A percentile compares a stretch with the other conserved stretches of the same genome.
phyloP scores from a whole-genome alignment of 2,888 invertebrate species.

The Pterostichus niger region DNA sequence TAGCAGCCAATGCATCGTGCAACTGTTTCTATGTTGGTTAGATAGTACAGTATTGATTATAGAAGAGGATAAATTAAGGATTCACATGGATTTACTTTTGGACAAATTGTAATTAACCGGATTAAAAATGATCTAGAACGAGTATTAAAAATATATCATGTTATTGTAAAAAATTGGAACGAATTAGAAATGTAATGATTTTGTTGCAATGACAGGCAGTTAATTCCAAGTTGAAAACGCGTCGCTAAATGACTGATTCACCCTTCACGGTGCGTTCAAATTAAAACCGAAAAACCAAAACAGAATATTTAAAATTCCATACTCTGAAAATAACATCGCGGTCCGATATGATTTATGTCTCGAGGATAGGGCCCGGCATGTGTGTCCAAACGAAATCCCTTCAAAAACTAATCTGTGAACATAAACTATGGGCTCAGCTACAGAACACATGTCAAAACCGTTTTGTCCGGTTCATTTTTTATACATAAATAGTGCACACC shows the following conservation, averaged over 20 bases:
- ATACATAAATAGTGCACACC: conserved; percentile 62
- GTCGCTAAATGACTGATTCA: conserved; percentile 32
- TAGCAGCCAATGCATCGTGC: too few species aligned
- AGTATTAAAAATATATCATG: too few species aligned
- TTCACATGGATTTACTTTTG: too few species aligned
- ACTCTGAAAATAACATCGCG: conserved; percentile 35
- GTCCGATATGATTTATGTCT: conserved; percentile 32
- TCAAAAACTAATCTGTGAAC: conserved; percentile 66
- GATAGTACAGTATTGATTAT: too few species aligned
- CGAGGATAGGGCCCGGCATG: conserved; percentile 35
- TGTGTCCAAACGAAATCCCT: conserved; percentile 59
- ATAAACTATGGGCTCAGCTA: conserved; percentile 36
- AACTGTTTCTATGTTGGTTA: too few species aligned
- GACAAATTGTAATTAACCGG: too few species aligned
- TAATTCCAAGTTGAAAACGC: conserved; percentile 30
- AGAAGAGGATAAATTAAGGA: too few species aligned
- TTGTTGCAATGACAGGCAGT: conserved; percentile 20
- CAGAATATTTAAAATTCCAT: conserved; percentile 55
- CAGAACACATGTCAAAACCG: conserved; percentile 64
- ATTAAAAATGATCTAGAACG: too few species aligned
- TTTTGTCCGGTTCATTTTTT: conserved; percentile 66
- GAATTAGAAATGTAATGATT: conserved; percentile 46
- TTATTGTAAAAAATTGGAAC: conserved; percentile 10
- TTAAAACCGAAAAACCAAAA: conserved; percentile 47
- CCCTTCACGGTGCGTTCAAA: conserved; percentile 38